These are phyloP conservation scores for Aix galericulata DNA, from an alignment of 2,113 vertebrate species.

Conservation along the genomic window DNA sequence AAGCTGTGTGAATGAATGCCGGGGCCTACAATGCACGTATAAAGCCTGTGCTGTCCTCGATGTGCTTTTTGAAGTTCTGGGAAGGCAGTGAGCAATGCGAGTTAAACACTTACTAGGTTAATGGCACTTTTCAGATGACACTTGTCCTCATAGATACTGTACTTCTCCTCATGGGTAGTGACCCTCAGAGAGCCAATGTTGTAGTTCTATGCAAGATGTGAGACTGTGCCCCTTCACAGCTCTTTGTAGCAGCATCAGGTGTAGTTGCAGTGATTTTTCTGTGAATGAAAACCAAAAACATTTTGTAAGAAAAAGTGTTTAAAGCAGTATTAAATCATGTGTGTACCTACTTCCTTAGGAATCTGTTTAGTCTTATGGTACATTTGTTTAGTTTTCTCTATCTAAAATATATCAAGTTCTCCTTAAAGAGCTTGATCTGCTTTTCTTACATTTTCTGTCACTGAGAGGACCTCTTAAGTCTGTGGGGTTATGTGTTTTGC, in stretches of 20 bases:
- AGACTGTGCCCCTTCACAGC: neutral
- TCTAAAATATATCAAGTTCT: neutral
- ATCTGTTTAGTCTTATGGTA: neutral
- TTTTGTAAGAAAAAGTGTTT: neutral
- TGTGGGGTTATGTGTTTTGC: neutral
- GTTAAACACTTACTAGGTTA: neutral
- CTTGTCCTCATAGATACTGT: neutral
- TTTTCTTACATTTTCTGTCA: neutral
- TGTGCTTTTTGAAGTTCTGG: neutral
- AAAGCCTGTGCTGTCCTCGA: neutral
- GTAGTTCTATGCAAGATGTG: neutral
- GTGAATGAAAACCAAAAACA: neutral
- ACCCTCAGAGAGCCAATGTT: neutral
- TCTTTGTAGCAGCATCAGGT: neutral
- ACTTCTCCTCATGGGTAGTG: neutral
- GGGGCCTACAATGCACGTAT: neutral
- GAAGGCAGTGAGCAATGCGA: neutral
- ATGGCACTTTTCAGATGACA: neutral
- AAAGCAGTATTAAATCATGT: neutral
- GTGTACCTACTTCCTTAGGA: neutral
- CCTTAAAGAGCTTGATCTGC: neutral
- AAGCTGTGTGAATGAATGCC: neutral
- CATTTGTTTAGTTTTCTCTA: fast-evolving
- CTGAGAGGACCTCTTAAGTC: neutral
- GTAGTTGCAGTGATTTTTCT: neutral